Evolutionary conservation across 1,140 invertebrate species (phyloP).

Genomic region (Nasonia giraulti): DNA sequence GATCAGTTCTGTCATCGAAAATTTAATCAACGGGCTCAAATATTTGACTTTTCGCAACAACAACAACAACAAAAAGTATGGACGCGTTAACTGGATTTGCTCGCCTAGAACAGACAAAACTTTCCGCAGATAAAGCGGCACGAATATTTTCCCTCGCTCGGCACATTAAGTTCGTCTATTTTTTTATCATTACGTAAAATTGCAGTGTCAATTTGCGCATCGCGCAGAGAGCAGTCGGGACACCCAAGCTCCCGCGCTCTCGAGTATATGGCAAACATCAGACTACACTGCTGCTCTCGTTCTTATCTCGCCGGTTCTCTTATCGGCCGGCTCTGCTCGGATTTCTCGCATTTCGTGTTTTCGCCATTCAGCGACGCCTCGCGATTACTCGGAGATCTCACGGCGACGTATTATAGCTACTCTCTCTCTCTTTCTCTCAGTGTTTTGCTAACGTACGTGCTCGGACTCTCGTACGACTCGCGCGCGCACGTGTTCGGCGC

Average conservation of each 20-base stretch:
- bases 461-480: neutral
- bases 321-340: neutral
- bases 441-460: conserved; percentile 22
- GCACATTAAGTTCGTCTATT: neutral
- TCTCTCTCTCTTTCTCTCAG: neutral
- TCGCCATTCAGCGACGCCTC: neutral
- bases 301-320: conserved; percentile 21
- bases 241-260: neutral
- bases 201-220: conserved; percentile 28
- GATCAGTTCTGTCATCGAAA: neutral
- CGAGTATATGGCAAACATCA: neutral
- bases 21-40: neutral
- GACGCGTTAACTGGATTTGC: too few relatives aligned
- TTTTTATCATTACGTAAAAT: conserved; percentile 31
- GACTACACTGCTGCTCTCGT: neutral
- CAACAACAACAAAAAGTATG: too few relatives aligned
- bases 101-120: neutral
- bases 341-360: conserved; percentile 13
- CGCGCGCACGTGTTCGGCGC: neutral
- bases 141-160: neutral
- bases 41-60: neutral
- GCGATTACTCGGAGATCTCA: conserved; percentile 15
- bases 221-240: neutral
- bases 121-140: neutral
- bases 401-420: neutral